A percentile compares a stretch with the other conserved stretches of the same genome.
phyloP scores from a whole-genome alignment of 2,888 invertebrate species.

The Phalangium opilio region DNA sequence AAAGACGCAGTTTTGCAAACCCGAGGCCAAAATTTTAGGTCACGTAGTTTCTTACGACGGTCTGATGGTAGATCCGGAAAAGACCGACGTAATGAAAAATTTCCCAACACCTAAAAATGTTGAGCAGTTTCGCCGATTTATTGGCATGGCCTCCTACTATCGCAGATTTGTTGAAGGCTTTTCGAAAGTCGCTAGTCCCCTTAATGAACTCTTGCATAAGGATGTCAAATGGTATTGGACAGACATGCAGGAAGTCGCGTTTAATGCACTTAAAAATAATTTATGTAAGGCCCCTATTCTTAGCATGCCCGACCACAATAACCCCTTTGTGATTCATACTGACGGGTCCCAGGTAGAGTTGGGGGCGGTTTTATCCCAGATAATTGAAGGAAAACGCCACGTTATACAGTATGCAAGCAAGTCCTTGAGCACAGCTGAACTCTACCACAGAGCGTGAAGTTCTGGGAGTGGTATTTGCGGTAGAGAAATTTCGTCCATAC shows the following conservation, averaged over 20 bases:
- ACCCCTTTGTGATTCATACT: slow-evolving; percentile 12
- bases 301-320: neutral
- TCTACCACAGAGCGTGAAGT: slow-evolving; percentile 32
- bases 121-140: neutral
- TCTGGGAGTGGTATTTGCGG: slow-evolving; percentile 27
- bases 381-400: slow-evolving; percentile 6
- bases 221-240: neutral
- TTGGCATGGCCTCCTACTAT: neutral
- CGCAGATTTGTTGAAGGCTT: neutral
- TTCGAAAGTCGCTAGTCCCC: neutral
- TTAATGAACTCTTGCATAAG: neutral
- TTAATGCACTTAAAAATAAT: neutral
- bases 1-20: no score
- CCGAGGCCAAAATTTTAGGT: no score
- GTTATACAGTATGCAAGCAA: slow-evolving; percentile 20
- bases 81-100: neutral
- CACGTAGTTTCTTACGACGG: no score
- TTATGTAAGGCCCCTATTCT: neutral
- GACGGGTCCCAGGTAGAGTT: slow-evolving; percentile 22
- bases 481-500: slow-evolving; percentile 31
- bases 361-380: slow-evolving; percentile 23
- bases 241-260: neutral
- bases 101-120: neutral
- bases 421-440: slow-evolving; percentile 13
- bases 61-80: neutral